Base-by-base conservation (phyloP, 2,888 invertebrate species). In the Stenolophus ochropezus region DNA sequence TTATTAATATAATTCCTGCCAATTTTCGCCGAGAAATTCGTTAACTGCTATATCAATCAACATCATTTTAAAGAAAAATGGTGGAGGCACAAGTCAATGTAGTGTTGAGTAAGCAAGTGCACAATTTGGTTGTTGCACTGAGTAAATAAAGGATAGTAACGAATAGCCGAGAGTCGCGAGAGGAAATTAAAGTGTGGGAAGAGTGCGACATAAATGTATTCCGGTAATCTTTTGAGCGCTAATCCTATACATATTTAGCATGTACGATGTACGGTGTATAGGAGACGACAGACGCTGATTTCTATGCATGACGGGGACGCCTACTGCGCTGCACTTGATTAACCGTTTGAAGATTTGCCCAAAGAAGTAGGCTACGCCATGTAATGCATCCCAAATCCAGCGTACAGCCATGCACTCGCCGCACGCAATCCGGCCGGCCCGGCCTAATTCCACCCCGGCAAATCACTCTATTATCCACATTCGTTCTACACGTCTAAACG, bases 331-430 rank as follows among this genome's bases (percentile, higher is more conserved):
- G 78, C 61, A 78, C 14, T 75, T 78, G 78, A 78, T 78, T 78
- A 78, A 78, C 42, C 47, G 65, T 78, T 78, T 78, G 78, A 78
- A 78, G 78, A 78, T 78, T 65, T 78, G 21, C 27, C 77, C 47
- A 49, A 78, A 78, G 78, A 78, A 78, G 49, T 65, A 78, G 78
- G 78, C 65, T 65, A 65, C 21, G 61, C 49, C 14, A 58, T 65
- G 78, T 78, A 78, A 78, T 78, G 78, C 78, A 78, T 78, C 49
- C 51, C 47, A 78, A 78, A 61, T 21, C 56, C n/a, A 2, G 20
- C 51, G 21, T 20, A 61, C 61, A 61, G 23, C 25, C 61, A 61
- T 61, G 61, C 21, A 11, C 21, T 56, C 11, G 20, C 21, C 21
- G 56, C 21, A 56, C 56, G 20, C 20, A 20, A 21, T 21, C 56